Conservation (phyloP, 2,888 invertebrate genomes). For the Temnothorax unifasciatus region DNA sequence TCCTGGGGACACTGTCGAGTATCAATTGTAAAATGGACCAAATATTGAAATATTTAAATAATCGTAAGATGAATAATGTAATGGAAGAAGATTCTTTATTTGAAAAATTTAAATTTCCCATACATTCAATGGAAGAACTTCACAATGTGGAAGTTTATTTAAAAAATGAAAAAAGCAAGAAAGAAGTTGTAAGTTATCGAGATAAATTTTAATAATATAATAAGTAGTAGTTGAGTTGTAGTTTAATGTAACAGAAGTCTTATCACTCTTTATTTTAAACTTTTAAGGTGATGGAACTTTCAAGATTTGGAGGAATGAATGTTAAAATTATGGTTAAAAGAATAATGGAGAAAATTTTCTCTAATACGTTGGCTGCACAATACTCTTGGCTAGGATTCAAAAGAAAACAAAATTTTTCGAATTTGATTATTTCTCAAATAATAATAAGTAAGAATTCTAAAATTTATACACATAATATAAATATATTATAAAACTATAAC, state of each 20-base stretch:
- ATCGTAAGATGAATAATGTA: background rate
- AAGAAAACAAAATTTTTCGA: background rate
- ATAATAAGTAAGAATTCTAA: slow-evolving; percentile 2
- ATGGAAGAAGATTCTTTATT: slow-evolving; percentile 25
- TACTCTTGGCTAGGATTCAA: background rate
- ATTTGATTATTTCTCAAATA: slow-evolving; percentile 17
- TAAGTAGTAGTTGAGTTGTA: background rate
- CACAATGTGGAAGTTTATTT: background rate
- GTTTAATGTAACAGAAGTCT: background rate
- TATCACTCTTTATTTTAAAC: background rate
- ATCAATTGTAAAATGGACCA: slow-evolving; percentile 20
- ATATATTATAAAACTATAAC: background rate
- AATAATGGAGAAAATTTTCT: background rate
- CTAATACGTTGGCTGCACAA: background rate
- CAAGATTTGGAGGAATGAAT: background rate
- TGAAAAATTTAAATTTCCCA: slow-evolving; percentile 5
- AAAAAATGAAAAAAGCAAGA: background rate
- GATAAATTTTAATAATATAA: slow-evolving; percentile 11
- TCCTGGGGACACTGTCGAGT: too few relatives aligned
- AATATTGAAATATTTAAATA: slow-evolving; percentile 8
- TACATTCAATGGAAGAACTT: too few relatives aligned
- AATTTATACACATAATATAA: background rate
- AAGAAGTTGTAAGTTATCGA: slow-evolving; percentile 3
- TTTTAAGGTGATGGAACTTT: background rate
- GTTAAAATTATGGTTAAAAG: background rate